Conservation (phyloP, 2,113 vertebrate species). For the Caranx ignobilis region DNA sequence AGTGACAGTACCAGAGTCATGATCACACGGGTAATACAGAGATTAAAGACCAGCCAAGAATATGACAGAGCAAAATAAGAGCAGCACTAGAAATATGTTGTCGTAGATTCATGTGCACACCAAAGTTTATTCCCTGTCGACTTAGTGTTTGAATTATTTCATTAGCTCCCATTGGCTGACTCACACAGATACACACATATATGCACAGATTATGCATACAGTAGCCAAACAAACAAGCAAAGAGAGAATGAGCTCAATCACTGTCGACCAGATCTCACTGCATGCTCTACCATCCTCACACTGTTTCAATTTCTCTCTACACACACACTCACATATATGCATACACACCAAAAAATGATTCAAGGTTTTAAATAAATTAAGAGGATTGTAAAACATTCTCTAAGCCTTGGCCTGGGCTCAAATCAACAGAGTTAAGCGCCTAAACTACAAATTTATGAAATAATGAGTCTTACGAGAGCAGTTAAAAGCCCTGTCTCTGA, state of each 20-base stretch:
- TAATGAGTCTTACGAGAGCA: constrained; percentile 70
- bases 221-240: constrained; percentile 15
- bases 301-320: not conserved
- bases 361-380: constrained; percentile 68
- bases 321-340: not conserved
- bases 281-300: not conserved
- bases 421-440: constrained; percentile 64
- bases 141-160: constrained; percentile 18
- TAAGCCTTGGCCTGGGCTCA: constrained; percentile 50
- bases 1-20: not conserved
- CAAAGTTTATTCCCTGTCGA: constrained; percentile 40
- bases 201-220: not conserved
- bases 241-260: not conserved
- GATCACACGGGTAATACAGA: constrained; percentile 19
- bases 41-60: constrained; percentile 49
- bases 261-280: not conserved
- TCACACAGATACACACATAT: constrained; percentile 6
- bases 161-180: constrained; percentile 16
- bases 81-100: constrained; percentile 21
- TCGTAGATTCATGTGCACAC: constrained; percentile 44
- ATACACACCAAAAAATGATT: constrained; percentile 33
- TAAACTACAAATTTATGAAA: constrained; percentile 75
- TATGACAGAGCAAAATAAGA: constrained; percentile 43
- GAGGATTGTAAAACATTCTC: constrained; percentile 62
- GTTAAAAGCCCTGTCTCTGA: constrained; percentile 65